phyloP scores from a whole-genome alignment of 2,113 vertebrate species.

The Gobio gobio region DNA sequence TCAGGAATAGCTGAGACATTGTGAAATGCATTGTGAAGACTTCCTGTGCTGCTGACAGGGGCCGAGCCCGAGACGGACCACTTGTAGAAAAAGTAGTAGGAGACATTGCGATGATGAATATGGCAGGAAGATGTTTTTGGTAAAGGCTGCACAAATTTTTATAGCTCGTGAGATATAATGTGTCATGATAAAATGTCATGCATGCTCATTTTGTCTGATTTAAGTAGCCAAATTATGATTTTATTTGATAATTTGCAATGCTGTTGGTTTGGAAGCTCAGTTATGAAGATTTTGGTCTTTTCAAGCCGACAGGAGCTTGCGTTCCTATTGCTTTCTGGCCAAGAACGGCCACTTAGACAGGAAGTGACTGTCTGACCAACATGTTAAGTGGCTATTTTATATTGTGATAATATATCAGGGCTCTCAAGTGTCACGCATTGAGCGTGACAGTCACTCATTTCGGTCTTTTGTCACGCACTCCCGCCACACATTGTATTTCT shows the following conservation, averaged over 20 bases:
- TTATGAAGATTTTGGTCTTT: not conserved
- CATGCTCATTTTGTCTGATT: not conserved
- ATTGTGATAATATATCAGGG: no score
- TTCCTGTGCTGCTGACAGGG: not conserved
- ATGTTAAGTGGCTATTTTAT: no score
- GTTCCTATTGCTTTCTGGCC: no score
- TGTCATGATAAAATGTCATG: not conserved
- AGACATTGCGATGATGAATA: not conserved
- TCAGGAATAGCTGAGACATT: conserved; percentile 2
- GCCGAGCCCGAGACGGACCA: not conserved
- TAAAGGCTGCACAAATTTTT: not conserved
- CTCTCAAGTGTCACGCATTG: no score
- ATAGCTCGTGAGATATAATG: no score
- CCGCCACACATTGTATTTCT: no score
- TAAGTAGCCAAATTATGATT: not conserved
- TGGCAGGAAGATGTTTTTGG: not conserved
- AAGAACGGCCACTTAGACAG: no score
- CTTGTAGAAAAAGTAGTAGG: not conserved
- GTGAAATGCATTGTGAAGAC: not conserved
- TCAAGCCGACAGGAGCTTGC: not conserved
- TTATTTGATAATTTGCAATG: not conserved
- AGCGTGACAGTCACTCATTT: no score
- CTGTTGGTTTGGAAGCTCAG: no score
- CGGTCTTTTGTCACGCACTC: no score
- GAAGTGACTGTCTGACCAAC: no score